These are phyloP conservation scores for Parnassius apollo DNA, from an alignment of 2,888 invertebrate species.

Conservation along the genomic window DNA sequence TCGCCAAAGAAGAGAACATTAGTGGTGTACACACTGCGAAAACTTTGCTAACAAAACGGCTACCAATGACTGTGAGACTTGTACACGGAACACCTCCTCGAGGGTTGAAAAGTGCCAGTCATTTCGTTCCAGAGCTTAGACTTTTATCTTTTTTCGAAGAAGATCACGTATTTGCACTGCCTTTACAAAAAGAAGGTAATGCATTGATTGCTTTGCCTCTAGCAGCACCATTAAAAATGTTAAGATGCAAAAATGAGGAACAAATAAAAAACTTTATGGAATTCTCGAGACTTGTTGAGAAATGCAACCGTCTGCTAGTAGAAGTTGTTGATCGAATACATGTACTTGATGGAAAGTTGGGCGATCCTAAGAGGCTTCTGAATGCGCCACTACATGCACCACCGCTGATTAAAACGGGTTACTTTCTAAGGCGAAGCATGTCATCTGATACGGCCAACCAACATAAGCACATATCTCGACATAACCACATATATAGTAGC, in stretches of 20 bases:
- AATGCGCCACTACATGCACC: conserved; percentile 68
- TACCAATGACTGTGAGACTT: conserved; percentile 95
- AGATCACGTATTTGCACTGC: conserved; percentile 91
- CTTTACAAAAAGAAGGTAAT: conserved; percentile 89
- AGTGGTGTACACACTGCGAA: conserved; percentile 96
- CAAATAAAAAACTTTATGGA: conserved; percentile 87
- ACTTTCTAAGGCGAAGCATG: conserved; percentile 87
- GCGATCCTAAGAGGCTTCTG: conserved; percentile 81
- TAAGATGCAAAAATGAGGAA: conserved; percentile 91
- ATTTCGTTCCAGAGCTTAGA: conserved; percentile 92
- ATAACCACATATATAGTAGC: conserved; percentile 77
- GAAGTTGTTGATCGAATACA: conserved; percentile 91
- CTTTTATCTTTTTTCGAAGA: conserved; percentile 92
- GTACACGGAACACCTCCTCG: conserved; percentile 94
- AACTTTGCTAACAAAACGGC: conserved; percentile 92
- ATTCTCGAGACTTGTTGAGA: conserved; percentile 89
- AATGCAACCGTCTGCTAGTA: conserved; percentile 86
- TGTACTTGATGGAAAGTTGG: conserved; percentile 89
- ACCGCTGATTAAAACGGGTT: conserved; percentile 82
- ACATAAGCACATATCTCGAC: conserved; percentile 75
- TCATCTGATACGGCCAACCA: conserved; percentile 88
- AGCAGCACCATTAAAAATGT: conserved; percentile 91
- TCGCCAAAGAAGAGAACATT: conserved; percentile 96
- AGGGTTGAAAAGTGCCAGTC: conserved; percentile 89
- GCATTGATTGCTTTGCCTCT: conserved; percentile 91